Base-by-base conservation (phyloP, 2,888 invertebrate species). In the Corythucha ciliata region DNA sequence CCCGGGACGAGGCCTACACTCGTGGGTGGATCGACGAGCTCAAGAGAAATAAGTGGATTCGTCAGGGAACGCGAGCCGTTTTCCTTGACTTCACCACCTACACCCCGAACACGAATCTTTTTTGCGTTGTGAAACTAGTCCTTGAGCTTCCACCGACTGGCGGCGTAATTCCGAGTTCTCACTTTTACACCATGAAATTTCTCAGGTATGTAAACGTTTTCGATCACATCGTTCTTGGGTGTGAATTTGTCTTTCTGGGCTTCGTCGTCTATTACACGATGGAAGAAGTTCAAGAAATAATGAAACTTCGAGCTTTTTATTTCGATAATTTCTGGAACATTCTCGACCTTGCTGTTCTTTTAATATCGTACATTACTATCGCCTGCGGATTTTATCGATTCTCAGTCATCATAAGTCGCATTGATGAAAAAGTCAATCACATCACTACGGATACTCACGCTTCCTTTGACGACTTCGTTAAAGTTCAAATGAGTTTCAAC, bases 51-150 rank as follows among this genome's bases (percentile, higher is more conserved):
- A 64, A 74, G 8, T 86, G 85, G 85, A 72, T 86, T 37, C 74
- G 74, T 47, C 68, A 80, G 34, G 80, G 78, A 1, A 82, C 83
- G 0, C 68, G 86, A 58, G 75, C 75, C 1, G 67, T 84, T 16
- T 74, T 84, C 55, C 62, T 85, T 1, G 84, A 85, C 64, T 83
- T 85, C 62, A 75, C 77, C 7, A 70, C 83, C 24, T 85, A 80
- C 67, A 85, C 86, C 65, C 76, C 76, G 1, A 85, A 86, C 66
- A 70, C 79, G 48, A 81, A 84, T 65, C 67, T 81, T 16, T 81
- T 83, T 67, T 78, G 77, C 61, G 72, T 78, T 10, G 49, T 50
- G 20, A 60, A 60, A 29, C 22, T 52, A 2, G 14, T 39, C 10
- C 46, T 52, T 22, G 45, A 52, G 12, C 12, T 52, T 12, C 24